These are phyloP conservation scores for Cephalopholis sonnerati DNA, from an alignment of 2,113 vertebrate species.

Conservation along the genomic window DNA sequence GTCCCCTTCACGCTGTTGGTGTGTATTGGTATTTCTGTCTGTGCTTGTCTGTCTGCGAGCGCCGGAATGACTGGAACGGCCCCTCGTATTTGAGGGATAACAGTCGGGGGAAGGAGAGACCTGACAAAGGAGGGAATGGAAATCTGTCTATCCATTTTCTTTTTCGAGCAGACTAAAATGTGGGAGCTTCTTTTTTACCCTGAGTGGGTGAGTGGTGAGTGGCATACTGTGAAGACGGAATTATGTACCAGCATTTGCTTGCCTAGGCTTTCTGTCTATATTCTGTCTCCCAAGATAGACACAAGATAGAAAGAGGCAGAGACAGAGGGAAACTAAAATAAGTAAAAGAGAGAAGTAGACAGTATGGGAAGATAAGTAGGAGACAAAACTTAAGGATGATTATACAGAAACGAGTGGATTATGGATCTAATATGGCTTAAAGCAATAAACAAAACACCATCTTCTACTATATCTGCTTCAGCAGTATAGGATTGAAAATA, in stretches of 20 bases:
- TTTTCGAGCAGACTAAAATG: constrained; percentile 53
- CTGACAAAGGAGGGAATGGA: constrained; percentile 55
- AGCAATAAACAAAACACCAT: background rate
- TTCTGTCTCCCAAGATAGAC: constrained; percentile 51
- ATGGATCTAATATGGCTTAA: background rate
- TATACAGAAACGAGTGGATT: constrained; percentile 6
- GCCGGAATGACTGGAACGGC: constrained; percentile 32
- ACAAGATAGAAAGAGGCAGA: constrained; percentile 12
- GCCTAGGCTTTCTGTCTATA: constrained; percentile 59
- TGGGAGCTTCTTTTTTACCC: constrained; percentile 50
- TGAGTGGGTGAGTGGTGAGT: constrained; percentile 66
- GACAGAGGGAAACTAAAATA: constrained; percentile 13
- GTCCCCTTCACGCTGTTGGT: background rate
- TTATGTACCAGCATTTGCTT: constrained; percentile 59
- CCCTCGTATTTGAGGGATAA: constrained; percentile 40
- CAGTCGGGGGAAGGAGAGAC: constrained; percentile 33
- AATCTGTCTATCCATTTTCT: constrained; percentile 56
- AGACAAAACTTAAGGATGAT: constrained; percentile 27
- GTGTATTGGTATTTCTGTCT: constrained; percentile 38
- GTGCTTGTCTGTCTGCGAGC: constrained; percentile 30
- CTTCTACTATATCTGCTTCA: background rate
- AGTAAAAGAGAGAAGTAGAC: constrained; percentile 6
- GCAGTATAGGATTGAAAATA: background rate
- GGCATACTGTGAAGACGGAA: constrained; percentile 64
- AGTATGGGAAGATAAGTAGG: constrained; percentile 5